Conservation (phyloP, 2,113 vertebrate species). For the Junco hyemalis region DNA sequence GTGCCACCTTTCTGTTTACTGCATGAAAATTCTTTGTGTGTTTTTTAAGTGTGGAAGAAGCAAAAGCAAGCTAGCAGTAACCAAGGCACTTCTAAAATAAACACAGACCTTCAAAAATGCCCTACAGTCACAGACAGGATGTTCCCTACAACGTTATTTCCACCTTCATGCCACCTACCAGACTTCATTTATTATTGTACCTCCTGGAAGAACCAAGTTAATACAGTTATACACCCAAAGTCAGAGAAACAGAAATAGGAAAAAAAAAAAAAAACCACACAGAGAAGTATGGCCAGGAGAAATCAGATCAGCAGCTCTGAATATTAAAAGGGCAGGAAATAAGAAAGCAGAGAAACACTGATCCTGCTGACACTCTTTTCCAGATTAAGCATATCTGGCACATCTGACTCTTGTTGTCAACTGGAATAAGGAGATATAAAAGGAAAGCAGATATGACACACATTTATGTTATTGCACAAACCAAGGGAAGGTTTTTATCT, state of each 20-base stretch:
- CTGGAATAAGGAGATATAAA: background rate
- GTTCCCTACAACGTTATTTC: background rate
- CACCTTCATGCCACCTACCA: background rate
- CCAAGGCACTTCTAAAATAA: background rate
- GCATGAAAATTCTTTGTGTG: background rate
- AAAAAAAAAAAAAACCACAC: background rate
- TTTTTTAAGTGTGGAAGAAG: background rate
- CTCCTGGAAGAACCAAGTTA: background rate
- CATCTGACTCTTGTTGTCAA: constrained; percentile 26
- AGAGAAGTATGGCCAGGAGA: background rate
- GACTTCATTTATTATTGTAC: background rate
- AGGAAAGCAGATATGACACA: background rate
- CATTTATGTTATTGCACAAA: background rate
- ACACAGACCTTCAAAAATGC: background rate
- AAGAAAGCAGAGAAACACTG: background rate
- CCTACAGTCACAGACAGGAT: background rate
- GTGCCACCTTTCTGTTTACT: background rate
- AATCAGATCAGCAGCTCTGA: background rate
- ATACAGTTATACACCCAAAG: background rate
- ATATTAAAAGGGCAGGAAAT: background rate
- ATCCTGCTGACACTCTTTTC: background rate
- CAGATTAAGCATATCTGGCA: constrained; percentile 11
- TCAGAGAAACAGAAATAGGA: background rate
- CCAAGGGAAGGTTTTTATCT: background rate
- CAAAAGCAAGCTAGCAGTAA: background rate